Conservation (phyloP, 2,888 invertebrate genomes). For the Ophonus ardosiacus region DNA sequence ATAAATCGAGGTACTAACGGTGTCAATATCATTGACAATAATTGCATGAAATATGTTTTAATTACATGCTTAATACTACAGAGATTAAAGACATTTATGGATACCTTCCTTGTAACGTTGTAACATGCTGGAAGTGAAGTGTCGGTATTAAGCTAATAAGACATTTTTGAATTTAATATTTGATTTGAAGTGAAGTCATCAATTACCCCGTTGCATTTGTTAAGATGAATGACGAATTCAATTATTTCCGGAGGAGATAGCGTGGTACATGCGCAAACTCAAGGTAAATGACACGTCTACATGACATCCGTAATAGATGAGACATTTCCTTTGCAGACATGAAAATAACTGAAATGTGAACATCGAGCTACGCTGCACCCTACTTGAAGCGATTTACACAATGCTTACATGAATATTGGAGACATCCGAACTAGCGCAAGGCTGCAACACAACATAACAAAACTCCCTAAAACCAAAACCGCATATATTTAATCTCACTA, state of each 20-base stretch:
- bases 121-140: too few species aligned
- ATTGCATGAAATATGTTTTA: too few species aligned
- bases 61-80: too few species aligned
- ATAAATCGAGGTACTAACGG: too few species aligned
- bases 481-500: neutral
- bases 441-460: neutral
- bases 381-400: neutral
- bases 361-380: neutral
- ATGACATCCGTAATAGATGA: conserved; percentile 45
- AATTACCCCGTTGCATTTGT: neutral
- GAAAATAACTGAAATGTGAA: conserved; percentile 33
- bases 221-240: conserved; percentile 35
- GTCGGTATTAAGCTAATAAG: neutral
- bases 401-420: conserved; percentile 30
- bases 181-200: conserved; percentile 17
- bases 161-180: conserved; percentile 6
- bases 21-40: too few species aligned
- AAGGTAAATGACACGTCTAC: conserved; percentile 41
- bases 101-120: too few species aligned
- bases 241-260: conserved; percentile 27
- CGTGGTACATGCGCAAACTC: neutral
- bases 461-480: neutral
- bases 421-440: neutral
- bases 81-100: too few species aligned
- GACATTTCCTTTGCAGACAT: conserved; percentile 31